Conservation (phyloP, 2,888 invertebrate species). For the Deilephila elpenor region DNA sequence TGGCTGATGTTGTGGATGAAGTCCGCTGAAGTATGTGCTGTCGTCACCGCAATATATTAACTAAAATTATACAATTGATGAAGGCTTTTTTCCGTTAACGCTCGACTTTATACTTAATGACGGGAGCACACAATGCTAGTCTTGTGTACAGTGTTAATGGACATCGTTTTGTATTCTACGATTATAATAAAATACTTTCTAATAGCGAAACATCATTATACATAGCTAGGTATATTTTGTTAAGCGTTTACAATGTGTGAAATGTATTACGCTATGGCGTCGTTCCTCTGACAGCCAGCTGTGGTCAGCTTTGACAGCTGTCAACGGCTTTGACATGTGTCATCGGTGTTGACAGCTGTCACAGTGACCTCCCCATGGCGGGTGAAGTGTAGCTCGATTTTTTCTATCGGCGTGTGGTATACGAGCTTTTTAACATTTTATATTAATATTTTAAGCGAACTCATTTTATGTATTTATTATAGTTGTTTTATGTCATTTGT, state of each 20-base stretch:
- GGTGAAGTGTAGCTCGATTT: constrained; percentile 14
- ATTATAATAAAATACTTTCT: constrained; percentile 47
- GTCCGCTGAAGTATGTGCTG: neutral
- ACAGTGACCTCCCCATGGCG: constrained; percentile 10
- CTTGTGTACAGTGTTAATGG: constrained; percentile 75
- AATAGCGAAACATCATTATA: constrained; percentile 55
- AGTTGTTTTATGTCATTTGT: constrained; percentile 4
- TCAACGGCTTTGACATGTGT: neutral
- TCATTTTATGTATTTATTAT: constrained; percentile 21
- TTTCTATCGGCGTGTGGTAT: constrained; percentile 21
- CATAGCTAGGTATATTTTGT: constrained; percentile 78
- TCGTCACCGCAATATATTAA: constrained; percentile 3
- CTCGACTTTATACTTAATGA: constrained; percentile 22
- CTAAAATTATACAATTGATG: constrained; percentile 19
- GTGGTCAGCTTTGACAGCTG: constrained; percentile 45
- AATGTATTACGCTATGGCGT: constrained; percentile 1
- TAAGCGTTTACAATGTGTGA: constrained; percentile 56
- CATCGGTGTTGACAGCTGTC: constrained; percentile 46
- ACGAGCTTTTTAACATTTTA: constrained; percentile 16
- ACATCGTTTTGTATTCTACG: constrained; percentile 74
- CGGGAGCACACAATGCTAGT: constrained; percentile 53
- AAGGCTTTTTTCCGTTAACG: constrained; percentile 28
- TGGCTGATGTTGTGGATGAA: neutral
- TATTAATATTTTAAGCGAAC: constrained; percentile 18
- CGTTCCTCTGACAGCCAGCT: constrained; percentile 32